A percentile compares a stretch with the other conserved stretches of the same genome.
phyloP scores from a whole-genome alignment of 2,888 invertebrate genomes.

The Shargacucullia verbasci region DNA sequence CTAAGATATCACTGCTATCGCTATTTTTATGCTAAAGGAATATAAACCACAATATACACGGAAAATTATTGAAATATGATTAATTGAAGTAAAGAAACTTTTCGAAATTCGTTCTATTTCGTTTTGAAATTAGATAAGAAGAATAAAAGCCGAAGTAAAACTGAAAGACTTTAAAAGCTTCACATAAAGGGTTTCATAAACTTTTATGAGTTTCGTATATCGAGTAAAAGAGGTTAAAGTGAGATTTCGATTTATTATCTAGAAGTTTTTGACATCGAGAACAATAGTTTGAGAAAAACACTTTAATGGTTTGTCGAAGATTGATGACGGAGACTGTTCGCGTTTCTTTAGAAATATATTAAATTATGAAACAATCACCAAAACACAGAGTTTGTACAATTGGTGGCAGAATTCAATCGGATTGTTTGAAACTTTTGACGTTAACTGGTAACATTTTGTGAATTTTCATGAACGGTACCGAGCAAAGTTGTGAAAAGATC shows the following conservation, averaged over 20 bases:
- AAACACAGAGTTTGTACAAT: constrained; percentile 7
- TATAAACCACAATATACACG: too few relatives aligned
- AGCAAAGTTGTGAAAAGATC: constrained; percentile 5
- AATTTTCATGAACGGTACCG: constrained; percentile 14
- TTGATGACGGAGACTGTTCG: constrained; percentile 5
- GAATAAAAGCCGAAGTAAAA: constrained; percentile 16
- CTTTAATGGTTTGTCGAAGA: constrained; percentile 15
- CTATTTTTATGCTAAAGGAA: too few relatives aligned
- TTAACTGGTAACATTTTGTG: constrained; percentile 7
- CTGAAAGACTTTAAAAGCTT: constrained; percentile 15
- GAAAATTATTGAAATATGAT: constrained; percentile 13
- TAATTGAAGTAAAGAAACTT: constrained; percentile 10
- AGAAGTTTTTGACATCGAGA: constrained; percentile 9
- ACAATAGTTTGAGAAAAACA: constrained; percentile 26
- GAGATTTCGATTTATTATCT: constrained; percentile 12
- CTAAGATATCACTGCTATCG: too few relatives aligned
- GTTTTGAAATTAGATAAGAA: constrained; percentile 15
- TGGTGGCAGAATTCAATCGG: constrained; percentile 15
- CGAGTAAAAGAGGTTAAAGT: constrained; percentile 5
- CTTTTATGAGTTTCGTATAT: constrained; percentile 27
- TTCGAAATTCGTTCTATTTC: constrained; percentile 13
- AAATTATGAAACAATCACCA: constrained; percentile 13
- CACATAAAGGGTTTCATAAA: constrained; percentile 35
- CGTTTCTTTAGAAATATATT: constrained; percentile 9
- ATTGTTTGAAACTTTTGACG: constrained; percentile 26